A percentile compares a stretch with the other conserved stretches of the same genome.
phyloP scores from a whole-genome alignment of 1,140 invertebrate genomes.

The Calliopsis andreniformis region DNA sequence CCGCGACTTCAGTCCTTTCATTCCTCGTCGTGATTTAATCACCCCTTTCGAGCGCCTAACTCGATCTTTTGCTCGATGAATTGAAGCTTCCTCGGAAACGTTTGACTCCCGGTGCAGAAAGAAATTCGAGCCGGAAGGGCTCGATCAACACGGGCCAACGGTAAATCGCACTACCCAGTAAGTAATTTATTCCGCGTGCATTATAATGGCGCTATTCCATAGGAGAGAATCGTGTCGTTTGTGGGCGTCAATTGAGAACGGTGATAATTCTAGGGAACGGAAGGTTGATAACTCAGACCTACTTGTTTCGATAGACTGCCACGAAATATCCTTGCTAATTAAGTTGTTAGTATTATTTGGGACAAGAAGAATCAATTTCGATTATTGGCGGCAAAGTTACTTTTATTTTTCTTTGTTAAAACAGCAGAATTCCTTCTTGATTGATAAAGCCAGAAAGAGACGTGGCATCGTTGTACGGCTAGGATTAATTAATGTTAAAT shows the following conservation, averaged over 20 bases:
- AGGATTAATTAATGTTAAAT: background rate
- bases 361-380: background rate
- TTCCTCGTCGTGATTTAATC: background rate
- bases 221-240: slow-evolving; percentile 37
- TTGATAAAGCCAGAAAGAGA: background rate
- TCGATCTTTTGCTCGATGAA: slow-evolving; percentile 12
- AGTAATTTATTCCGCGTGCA: slow-evolving; percentile 62
- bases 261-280: slow-evolving; percentile 34
- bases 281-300: slow-evolving; percentile 14
- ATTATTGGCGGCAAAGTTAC: background rate
- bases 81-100: slow-evolving; percentile 1
- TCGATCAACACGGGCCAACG: slow-evolving; percentile 50
- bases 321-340: background rate
- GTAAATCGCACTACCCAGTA: slow-evolving; percentile 46
- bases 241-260: slow-evolving; percentile 57
- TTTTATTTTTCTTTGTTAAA: too few species aligned
- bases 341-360: background rate
- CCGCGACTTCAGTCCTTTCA: background rate
- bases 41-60: background rate
- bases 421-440: background rate
- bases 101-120: background rate
- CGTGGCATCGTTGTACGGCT: background rate
- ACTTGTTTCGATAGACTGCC: background rate
- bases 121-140: slow-evolving; percentile 59
- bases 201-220: slow-evolving; percentile 57